Base-by-base conservation (phyloP, 2,888 invertebrate species). In the Stomorhina lunata region DNA sequence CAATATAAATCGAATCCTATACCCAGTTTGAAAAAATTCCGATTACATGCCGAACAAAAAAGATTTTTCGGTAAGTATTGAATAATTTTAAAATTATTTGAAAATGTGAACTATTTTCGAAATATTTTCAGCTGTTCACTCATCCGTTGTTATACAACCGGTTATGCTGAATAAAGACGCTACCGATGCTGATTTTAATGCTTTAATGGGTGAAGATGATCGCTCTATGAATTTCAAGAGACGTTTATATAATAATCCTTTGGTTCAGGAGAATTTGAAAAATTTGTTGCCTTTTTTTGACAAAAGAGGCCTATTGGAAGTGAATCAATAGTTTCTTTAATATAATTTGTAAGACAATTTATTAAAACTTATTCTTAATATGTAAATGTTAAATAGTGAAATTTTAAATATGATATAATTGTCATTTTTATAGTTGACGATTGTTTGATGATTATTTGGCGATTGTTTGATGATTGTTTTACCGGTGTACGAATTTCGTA, bases 201-300 rank as follows among this genome's bases (percentile, higher is more conserved):
- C 90, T 1, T 68, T 91, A 12, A 88, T 90, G 89, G 88, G 87
- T 2, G 88, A 88, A 22, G 91, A 91, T 79, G 91, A 90, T 43
- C 86, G 89, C 2, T 89, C 88, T 2, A 84, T 72, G 7, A 87
- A 86, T 1, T 91, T 90, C 37, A 91, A 91, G 83, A 87, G 87
- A 50, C 86, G 85, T 3, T 80, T 91, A 12, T 91, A 87, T 48
- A 85, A 83, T n/a, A 91, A 90, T 82, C 86, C 88, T 7, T 86
- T 78, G 50, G 87, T 91, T 0, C 90, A 91, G 50, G 86, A 88
- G 34, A 90, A 90, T 84, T 81, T 91, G 0, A 89, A 87, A 37
- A 85, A 84, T 2, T 68, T 91, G 1, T 79, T 91, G 15, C 91
- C 91, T 0, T 37, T 88, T 9, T 91, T 90, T 27, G 89, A 91